Conservation (phyloP, 2,888 invertebrate genomes). For the Tachystola acroxantha region DNA sequence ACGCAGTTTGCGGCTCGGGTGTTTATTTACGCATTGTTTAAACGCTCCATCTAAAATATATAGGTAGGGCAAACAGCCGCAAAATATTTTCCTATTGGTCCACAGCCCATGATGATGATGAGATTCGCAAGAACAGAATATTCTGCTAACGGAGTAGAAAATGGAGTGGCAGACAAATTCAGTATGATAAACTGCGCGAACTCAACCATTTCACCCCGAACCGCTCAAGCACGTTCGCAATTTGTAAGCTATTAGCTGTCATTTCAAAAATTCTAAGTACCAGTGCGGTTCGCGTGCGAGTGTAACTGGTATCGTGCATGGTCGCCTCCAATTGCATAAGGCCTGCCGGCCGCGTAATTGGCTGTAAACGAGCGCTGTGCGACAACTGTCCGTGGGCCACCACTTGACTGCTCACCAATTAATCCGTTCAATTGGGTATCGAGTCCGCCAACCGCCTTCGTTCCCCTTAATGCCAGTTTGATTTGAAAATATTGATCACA, state of each 20-base stretch:
- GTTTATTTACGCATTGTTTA: no score
- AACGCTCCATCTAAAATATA: no score
- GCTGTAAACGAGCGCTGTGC: constrained; percentile 21
- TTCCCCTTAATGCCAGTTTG: constrained; percentile 17
- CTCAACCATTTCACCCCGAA: no score
- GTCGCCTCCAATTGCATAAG: constrained; percentile 19
- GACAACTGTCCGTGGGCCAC: constrained; percentile 11
- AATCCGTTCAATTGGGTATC: constrained; percentile 62
- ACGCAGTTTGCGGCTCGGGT: no score
- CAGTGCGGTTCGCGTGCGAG: constrained; percentile 6
- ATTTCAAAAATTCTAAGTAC: not conserved
- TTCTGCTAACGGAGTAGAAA: no score
- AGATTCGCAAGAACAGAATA: no score
- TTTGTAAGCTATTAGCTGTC: not conserved
- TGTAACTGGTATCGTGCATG: constrained; percentile 15
- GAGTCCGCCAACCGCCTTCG: constrained; percentile 32
- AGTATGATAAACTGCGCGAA: no score
- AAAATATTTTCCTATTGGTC: no score
- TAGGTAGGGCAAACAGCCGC: no score
- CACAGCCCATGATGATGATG: no score
- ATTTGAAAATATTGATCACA: constrained; percentile 10
- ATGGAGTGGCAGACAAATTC: no score
- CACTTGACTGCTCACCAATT: constrained; percentile 46
- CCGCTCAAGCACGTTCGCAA: no score
- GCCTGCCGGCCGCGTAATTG: constrained; percentile 23